phyloP scores from a whole-genome alignment of 2,113 vertebrate genomes.

The Symphodus melops region DNA sequence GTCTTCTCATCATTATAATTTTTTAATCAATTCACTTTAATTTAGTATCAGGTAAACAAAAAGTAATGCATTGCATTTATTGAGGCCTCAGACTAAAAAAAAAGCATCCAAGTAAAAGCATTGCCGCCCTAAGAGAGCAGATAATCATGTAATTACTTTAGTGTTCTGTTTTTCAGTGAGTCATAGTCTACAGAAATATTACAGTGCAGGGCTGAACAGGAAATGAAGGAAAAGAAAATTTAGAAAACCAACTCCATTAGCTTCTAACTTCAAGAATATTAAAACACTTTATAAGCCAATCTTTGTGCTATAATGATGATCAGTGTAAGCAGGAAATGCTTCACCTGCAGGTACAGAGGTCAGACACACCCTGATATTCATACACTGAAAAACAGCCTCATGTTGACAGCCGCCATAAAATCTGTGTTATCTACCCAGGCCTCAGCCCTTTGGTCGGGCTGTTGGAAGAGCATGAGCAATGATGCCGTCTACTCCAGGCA shows the following conservation, averaged over 20 bases:
- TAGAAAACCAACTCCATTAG: constrained; percentile 3
- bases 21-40: neutral
- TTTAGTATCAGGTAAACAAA: neutral
- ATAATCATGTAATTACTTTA: constrained; percentile 60
- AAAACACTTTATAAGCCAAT: neutral
- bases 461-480: constrained; percentile 65
- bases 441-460: constrained; percentile 80
- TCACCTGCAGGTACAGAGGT: constrained; percentile 59
- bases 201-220: constrained; percentile 1
- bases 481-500: constrained; percentile 73
- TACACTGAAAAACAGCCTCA: constrained; percentile 62
- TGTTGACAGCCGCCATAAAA: constrained; percentile 83
- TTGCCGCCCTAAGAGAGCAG: neutral
- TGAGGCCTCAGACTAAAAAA: too few species aligned
- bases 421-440: constrained; percentile 79
- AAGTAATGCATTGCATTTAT: neutral
- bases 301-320: constrained; percentile 34
- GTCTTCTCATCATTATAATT: neutral
- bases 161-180: constrained; percentile 60
- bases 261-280: neutral
- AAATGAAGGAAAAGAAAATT: constrained; percentile 1
- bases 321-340: constrained; percentile 52
- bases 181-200: constrained; percentile 67
- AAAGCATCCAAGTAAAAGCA: constrained; percentile 6
- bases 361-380: constrained; percentile 79